These are phyloP conservation scores for Steinernema scapterisci DNA, from an alignment of 2,888 invertebrate species.

Conservation along the genomic window DNA sequence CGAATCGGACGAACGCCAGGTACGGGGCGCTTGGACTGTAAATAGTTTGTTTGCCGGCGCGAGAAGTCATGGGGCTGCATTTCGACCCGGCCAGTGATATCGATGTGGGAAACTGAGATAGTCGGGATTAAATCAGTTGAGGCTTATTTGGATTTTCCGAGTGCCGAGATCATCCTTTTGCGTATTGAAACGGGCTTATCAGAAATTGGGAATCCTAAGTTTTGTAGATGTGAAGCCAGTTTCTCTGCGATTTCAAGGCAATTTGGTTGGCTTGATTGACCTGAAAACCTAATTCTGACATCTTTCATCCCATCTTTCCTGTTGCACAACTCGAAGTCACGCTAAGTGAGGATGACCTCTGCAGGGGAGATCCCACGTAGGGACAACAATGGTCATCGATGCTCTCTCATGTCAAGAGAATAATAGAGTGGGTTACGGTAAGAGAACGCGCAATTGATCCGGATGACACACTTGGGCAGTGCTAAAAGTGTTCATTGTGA, in stretches of 20 bases:
- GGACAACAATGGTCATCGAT: not conserved
- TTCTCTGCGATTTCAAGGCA: too few species aligned
- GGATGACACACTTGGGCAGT: slow-evolving; percentile 10
- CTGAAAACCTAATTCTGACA: too few species aligned
- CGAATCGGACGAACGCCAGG: not conserved
- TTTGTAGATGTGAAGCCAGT: too few species aligned
- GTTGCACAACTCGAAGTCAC: slow-evolving; percentile 6
- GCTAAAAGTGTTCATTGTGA: slow-evolving; percentile 30
- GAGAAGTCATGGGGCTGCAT: slow-evolving; percentile 1
- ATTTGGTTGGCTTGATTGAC: too few species aligned
- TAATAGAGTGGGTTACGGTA: slow-evolving; percentile 7
- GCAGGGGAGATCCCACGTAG: slow-evolving; percentile 6
- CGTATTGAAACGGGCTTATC: too few species aligned
- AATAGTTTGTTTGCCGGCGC: slow-evolving; percentile 15
- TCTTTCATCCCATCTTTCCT: not conserved
- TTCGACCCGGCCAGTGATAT: not conserved
- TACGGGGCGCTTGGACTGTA: slow-evolving; percentile 18
- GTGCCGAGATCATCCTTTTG: too few species aligned
- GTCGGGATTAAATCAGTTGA: too few species aligned
- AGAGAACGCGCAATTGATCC: slow-evolving; percentile 28
- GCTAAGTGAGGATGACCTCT: slow-evolving; percentile 10
- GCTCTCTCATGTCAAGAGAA: slow-evolving; percentile 9
- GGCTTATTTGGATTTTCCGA: too few species aligned
- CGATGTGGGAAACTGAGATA: not conserved
- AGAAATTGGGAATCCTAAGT: too few species aligned